Base-by-base conservation (phyloP, 2,797 vertebrate genomes). In the Rhinichthys osculus region DNA sequence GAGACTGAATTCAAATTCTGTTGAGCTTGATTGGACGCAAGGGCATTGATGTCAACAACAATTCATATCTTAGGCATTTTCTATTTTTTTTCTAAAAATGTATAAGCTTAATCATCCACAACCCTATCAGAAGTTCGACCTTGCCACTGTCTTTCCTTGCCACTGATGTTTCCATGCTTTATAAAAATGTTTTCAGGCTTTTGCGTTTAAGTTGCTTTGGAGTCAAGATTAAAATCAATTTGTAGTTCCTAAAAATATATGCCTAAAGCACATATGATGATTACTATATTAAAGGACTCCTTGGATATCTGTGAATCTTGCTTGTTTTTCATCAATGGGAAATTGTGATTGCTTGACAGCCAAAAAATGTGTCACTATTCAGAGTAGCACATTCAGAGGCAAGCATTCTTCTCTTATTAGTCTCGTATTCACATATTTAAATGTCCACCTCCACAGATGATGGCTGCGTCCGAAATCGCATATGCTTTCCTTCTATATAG, bases 281-380 rank as follows among this genome's bases (percentile, higher is more conserved):
- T 30, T 42, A 66, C 17, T 33, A 64, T 44, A 30, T 27, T 66
- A 66, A 67, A 33, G 16, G 27, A 64, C 14, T 59, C 21, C 14
- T 10, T 57, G 6, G 3, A 59, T 69, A 69, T 44, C 5, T 30
- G 14, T 64, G 8, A 30, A 64, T 30, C 42, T 64, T 33, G 8
- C 4, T 27, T 19, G n/a, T 11, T 79, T 79, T 79, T 79, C 17
- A 47, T 44, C 17, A 21, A 42, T 47, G 40, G 16, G 21, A 47
- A 79, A 66, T 30, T 79, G 4, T 44, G 38, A 66, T 47, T 1
- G 1, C 16, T 40, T 38, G 54, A 62, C 21, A 78, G 38, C 35
- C 54, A 27, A 64, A 64, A 30, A 66, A 66, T 27, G 23, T 79
- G 40, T 79, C 10, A 57, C 74, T 38, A 77, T 79, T 66, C 30